A percentile compares a stretch with the other conserved stretches of the same genome.
These are phyloP conservation scores for Zaprionus ornatus DNA, from an alignment of 1,140 invertebrate genomes.

Conservation along the genomic window DNA sequence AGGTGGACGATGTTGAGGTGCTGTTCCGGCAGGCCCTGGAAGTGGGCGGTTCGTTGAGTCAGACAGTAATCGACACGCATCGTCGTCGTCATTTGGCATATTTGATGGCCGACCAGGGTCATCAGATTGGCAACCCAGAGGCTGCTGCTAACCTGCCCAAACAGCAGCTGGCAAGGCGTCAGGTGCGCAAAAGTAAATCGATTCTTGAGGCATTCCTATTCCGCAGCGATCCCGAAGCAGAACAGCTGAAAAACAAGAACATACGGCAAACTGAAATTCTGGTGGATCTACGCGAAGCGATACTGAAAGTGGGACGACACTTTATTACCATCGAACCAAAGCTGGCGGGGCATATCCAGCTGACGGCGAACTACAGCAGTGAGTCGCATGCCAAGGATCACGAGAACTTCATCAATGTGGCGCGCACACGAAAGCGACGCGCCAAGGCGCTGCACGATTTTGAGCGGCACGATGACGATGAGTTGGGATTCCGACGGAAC, in stretches of 20 bases:
- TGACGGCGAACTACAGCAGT: conserved; percentile 97
- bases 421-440: conserved; percentile 92
- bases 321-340: conserved; percentile 83
- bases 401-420: conserved; percentile 96
- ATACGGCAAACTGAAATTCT: conserved; percentile 97
- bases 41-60: conserved; percentile 89
- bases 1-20: conserved; percentile 95
- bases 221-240: conserved; percentile 87
- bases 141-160: conserved; percentile 95
- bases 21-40: conserved; percentile 85
- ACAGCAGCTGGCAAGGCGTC: conserved; percentile 92
- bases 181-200: conserved; percentile 96
- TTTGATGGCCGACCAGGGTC: conserved; percentile 97
- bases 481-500: conserved; percentile 98
- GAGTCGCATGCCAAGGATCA: conserved; percentile 97
- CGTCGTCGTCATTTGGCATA: conserved; percentile 96
- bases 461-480: conserved; percentile 98
- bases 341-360: conserved; percentile 87
- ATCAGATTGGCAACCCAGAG: conserved; percentile 95
- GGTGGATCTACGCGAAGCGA: conserved; percentile 98
- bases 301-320: conserved; percentile 87
- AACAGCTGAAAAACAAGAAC: conserved; percentile 97
- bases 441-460: conserved; percentile 96
- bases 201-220: conserved; percentile 95
- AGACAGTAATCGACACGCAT: conserved; percentile 95